Evolutionary conservation across 2,888 invertebrate genomes (phyloP).

Genomic region (Biston stratarius): DNA sequence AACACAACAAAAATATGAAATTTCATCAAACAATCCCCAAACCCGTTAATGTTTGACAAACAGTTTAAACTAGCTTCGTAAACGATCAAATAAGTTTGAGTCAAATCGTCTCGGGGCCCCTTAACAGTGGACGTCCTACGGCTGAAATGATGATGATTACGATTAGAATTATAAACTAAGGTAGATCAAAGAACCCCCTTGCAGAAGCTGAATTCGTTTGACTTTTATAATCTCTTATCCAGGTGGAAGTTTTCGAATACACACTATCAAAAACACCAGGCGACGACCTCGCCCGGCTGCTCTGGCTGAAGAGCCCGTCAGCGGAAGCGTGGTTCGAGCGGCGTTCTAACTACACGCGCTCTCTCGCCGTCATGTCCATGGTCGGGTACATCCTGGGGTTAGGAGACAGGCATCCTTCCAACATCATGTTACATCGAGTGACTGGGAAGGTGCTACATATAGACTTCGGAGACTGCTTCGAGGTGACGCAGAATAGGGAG

Average conservation of each 20-base stretch:
- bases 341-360: constrained; percentile 98
- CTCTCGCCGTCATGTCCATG: constrained; percentile 99
- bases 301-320: constrained; percentile 99
- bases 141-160: no score
- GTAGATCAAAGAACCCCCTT: no score
- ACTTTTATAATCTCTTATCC: background rate
- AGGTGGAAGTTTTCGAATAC: constrained; percentile 98
- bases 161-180: no score
- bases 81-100: no score
- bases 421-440: constrained; percentile 98
- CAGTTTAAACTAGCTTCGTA: no score
- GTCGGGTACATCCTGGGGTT: constrained; percentile 98
- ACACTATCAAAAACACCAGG: constrained; percentile 97
- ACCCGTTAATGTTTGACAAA: no score
- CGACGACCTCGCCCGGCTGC: constrained; percentile 95
- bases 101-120: no score
- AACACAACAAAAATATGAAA: no score
- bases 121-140: no score
- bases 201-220: background rate
- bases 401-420: constrained; percentile 99
- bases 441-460: constrained; percentile 99
- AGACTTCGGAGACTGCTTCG: constrained; percentile 99
- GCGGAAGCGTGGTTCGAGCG: constrained; percentile 99
- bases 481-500: constrained; percentile 99
- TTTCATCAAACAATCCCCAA: no score